Percentiles rank a stretch among this genome's conserved stretches.
phyloP scores from a whole-genome alignment of 2,113 vertebrate species.

The Macrotus californicus region DNA sequence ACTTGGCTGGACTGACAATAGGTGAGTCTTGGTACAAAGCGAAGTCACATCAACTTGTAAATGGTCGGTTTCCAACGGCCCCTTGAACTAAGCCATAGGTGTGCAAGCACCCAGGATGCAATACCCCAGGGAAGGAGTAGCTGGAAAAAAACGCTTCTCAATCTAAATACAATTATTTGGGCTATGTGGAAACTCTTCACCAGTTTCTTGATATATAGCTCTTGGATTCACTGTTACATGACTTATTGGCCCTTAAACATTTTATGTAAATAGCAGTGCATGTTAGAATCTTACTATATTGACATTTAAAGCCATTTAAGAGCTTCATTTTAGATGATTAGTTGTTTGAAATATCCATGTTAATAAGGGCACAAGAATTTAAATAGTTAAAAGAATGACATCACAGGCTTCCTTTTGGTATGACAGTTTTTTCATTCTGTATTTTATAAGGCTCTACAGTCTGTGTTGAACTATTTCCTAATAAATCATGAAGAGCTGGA shows the following conservation, averaged over 20 bases:
- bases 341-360: conserved; percentile 65
- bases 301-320: conserved; percentile 20
- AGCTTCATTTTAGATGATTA: conserved; percentile 66
- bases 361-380: conserved; percentile 59
- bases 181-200: conserved; percentile 13
- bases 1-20: conserved; percentile 81
- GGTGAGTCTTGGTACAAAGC: conserved; percentile 66
- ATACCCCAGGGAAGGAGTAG: neutral
- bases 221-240: conserved; percentile 18
- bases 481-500: conserved; percentile 75
- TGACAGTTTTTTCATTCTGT: conserved; percentile 71
- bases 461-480: conserved; percentile 77
- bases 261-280: conserved; percentile 35
- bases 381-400: conserved; percentile 68
- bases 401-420: conserved; percentile 69
- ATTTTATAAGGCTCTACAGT: conserved; percentile 74
- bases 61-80: neutral
- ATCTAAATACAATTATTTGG: conserved; percentile 49
- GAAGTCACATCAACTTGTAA: conserved; percentile 44
- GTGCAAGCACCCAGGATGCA: neutral
- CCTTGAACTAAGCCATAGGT: neutral
- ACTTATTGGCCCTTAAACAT: conserved; percentile 50
- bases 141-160: neutral
- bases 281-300: conserved; percentile 40
- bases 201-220: conserved; percentile 14